Base-by-base conservation (phyloP, 2,797 vertebrate species). In the Sebastes minor region DNA sequence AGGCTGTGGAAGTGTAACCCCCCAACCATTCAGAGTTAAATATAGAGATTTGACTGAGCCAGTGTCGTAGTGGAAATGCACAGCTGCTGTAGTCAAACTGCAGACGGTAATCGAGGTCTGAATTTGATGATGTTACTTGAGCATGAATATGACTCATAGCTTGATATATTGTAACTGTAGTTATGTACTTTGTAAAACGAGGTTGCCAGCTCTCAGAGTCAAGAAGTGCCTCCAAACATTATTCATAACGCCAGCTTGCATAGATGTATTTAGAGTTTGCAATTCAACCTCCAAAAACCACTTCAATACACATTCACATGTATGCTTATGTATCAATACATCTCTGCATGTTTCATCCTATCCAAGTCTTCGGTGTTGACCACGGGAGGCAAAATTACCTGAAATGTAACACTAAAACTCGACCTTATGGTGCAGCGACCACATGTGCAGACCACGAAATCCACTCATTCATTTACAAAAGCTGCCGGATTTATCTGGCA, bases 21-120 rank as follows among this genome's bases (percentile, higher is more conserved):
- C 63, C 63, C 62, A 22, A 70, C 52, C 69, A 72, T 74, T 81
- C 69, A 70, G 2, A 72, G 91, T 87, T 94, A 95, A 92, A 93
- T 90, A 91, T 95, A 94, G 87, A 82, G 5, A 18, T 77, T 74
- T 63, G 59, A 83, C 70, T 62, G 74, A 81, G 83, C 32, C 42
- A 42, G 5, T 22, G 63, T 33, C 53, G 38, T 28, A 9, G 67
- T 56, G 76, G 61, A 86, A 89, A 78, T 55, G 49, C 71, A 82
- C 92, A 92, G 90, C 92, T 89, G 91, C 83, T 83, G 83, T 64
- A 57, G 22, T 77, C 53, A 9, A 73, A 81, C 63, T 59, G 70
- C 53, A 78, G 20, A 82, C 35, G 16, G 23, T 70, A 53, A 52
- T 32, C 20, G 20, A 65, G 32, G 28, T 74, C 64, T 23, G 59